Percentiles rank a stretch among this genome's conserved stretches.
Evolutionary conservation across 2,797 vertebrate genomes (phyloP).

Genomic region (Danionella dracula): DNA sequence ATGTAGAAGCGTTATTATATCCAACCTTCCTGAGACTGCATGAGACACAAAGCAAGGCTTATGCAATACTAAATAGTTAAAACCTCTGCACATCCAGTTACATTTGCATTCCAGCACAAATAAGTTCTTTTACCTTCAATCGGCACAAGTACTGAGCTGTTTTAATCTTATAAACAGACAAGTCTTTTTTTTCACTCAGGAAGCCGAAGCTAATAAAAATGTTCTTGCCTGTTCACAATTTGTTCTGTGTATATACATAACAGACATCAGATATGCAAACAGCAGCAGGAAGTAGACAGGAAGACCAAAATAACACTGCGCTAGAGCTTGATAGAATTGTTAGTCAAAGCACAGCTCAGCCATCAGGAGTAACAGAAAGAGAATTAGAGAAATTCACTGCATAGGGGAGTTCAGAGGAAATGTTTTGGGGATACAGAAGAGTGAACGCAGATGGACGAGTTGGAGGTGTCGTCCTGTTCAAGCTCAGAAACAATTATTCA

Average conservation of each 20-base stretch:
- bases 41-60: no score
- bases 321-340: background rate
- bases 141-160: background rate
- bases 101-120: background rate
- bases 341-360: constrained; percentile 6
- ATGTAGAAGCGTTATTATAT: no score
- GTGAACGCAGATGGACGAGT: background rate
- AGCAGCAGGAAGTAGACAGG: constrained; percentile 1
- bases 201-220: constrained; percentile 24
- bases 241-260: constrained; percentile 10
- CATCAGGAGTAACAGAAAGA: background rate
- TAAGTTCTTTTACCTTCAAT: background rate
- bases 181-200: constrained; percentile 18
- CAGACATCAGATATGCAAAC: constrained; percentile 17
- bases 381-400: background rate
- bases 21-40: no score
- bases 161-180: constrained; percentile 11
- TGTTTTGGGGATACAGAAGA: background rate
- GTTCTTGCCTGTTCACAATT: constrained; percentile 7
- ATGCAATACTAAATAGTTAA: no score
- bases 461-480: constrained; percentile 13
- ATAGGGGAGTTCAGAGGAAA: background rate
- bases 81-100: no score
- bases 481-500: constrained; percentile 44
- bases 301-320: constrained; percentile 9